Percentiles rank a stretch among this genome's conserved stretches.
phyloP scores from a whole-genome alignment of 1,140 invertebrate species.

The Macrostomum lignano region DNA sequence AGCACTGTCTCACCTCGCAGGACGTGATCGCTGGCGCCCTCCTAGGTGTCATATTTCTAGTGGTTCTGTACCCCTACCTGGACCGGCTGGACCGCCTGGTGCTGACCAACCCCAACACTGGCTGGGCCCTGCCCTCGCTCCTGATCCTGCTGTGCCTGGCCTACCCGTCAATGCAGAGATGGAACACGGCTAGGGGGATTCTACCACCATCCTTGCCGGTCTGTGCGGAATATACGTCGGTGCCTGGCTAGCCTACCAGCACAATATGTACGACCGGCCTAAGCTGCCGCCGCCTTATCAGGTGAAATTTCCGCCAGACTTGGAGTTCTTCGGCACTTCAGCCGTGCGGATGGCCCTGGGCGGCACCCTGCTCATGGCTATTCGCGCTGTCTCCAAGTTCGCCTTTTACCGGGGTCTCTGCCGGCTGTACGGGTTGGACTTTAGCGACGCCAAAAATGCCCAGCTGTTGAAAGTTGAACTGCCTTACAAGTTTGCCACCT shows the following conservation, averaged over 20 bases:
- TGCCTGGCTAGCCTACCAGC: slow-evolving; percentile 52
- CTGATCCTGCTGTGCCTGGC: slow-evolving; percentile 37
- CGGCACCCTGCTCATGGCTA: slow-evolving; percentile 39
- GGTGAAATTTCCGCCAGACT: slow-evolving; percentile 37
- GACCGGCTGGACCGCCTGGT: slow-evolving; percentile 42
- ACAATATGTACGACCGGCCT: slow-evolving; percentile 28
- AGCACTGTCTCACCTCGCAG: no score
- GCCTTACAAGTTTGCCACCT: slow-evolving; percentile 42
- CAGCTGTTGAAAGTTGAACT: slow-evolving; percentile 35
- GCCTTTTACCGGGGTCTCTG: slow-evolving; percentile 39
- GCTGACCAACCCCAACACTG: slow-evolving; percentile 36
- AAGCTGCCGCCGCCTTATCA: slow-evolving; percentile 31
- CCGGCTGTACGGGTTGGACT: slow-evolving; percentile 34
- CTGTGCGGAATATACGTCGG: slow-evolving; percentile 28
- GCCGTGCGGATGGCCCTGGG: slow-evolving; percentile 43
- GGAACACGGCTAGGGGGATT: slow-evolving; percentile 35
- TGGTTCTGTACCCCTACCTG: slow-evolving; percentile 40
- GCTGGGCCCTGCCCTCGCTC: slow-evolving; percentile 37
- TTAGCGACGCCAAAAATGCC: slow-evolving; percentile 23
- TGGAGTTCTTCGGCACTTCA: slow-evolving; percentile 42
- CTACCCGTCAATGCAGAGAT: slow-evolving; percentile 31
- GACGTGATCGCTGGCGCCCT: slow-evolving; percentile 30
- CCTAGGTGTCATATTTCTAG: slow-evolving; percentile 38
- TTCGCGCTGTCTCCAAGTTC: slow-evolving; percentile 38
- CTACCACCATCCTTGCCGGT: slow-evolving; percentile 12